These are phyloP conservation scores for Nymphalis c-album DNA, from an alignment of 2,888 invertebrate genomes.

Conservation along the genomic window DNA sequence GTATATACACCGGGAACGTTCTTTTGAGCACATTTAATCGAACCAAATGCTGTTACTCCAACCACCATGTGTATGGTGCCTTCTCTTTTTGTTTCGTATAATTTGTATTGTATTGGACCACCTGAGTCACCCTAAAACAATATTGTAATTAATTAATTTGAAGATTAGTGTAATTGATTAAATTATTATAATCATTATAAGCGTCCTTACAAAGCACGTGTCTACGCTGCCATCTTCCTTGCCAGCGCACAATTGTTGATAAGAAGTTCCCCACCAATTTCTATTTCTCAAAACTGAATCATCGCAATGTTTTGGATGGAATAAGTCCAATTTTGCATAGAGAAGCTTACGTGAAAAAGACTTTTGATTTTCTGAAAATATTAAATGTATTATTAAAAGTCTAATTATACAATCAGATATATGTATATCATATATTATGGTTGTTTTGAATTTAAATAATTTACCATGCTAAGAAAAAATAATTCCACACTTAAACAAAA, in stretches of 20 bases:
- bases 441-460: no score
- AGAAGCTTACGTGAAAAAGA: background rate
- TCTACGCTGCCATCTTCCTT: conserved; percentile 45
- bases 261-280: conserved; percentile 41
- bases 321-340: conserved; percentile 1
- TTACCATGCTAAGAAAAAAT: no score
- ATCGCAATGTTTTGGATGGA: background rate
- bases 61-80: conserved; percentile 44
- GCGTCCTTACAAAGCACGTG: conserved; percentile 44
- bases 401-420: background rate
- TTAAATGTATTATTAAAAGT: background rate
- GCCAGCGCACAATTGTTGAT: conserved; percentile 49
- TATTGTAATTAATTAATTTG: background rate
- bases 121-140: conserved; percentile 85
- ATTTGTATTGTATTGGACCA: conserved; percentile 80
- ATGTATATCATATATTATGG: no score
- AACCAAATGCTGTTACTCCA: conserved; percentile 51
- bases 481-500: no score
- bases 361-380: background rate
- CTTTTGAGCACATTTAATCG: conserved; percentile 38
- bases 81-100: conserved; percentile 1
- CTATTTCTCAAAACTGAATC: conserved; percentile 27
- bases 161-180: no score
- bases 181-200: background rate
- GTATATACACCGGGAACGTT: conserved; percentile 48